These are phyloP conservation scores for Drosophila eohydei DNA, from an alignment of 2,888 invertebrate genomes.

Conservation along the genomic window DNA sequence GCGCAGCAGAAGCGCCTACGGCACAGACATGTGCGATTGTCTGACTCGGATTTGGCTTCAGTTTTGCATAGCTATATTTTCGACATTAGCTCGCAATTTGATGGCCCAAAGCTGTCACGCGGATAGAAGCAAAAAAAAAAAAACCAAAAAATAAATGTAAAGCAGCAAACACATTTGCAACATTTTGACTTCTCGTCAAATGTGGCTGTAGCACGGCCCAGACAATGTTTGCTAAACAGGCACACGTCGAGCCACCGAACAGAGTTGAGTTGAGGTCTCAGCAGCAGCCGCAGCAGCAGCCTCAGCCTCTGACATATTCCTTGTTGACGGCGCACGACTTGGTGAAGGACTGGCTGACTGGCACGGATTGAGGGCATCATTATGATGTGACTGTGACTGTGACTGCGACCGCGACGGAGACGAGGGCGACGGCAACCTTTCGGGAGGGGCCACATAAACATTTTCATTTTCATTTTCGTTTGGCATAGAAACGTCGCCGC, in stretches of 20 bases:
- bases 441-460: slow-evolving; percentile 70
- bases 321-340: slow-evolving; percentile 78
- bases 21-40: slow-evolving; percentile 55
- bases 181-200: slow-evolving; percentile 76
- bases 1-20: slow-evolving; percentile 67
- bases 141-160: slow-evolving; percentile 28
- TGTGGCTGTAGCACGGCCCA: slow-evolving; percentile 44
- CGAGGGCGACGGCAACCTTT: slow-evolving; percentile 60
- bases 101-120: slow-evolving; percentile 83
- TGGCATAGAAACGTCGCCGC: slow-evolving; percentile 65
- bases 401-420: slow-evolving; percentile 13
- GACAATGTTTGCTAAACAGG: slow-evolving; percentile 76
- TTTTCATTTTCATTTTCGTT: slow-evolving; percentile 76
- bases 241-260: slow-evolving; percentile 72
- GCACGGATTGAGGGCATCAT: slow-evolving; percentile 77
- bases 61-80: slow-evolving; percentile 60
- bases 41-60: slow-evolving; percentile 14
- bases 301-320: slow-evolving; percentile 79
- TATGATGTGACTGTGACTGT: slow-evolving; percentile 74
- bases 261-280: slow-evolving; percentile 34
- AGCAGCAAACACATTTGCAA: slow-evolving; percentile 68
- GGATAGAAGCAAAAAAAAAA: slow-evolving; percentile 10
- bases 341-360: slow-evolving; percentile 64
- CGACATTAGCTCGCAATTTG: slow-evolving; percentile 77
- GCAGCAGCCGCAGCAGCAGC: slow-evolving; percentile 31